A percentile compares a stretch with the other conserved stretches of the same genome.
Evolutionary conservation across 2,113 vertebrate species (phyloP).

Genomic region (Engraulis encrasicolus): DNA sequence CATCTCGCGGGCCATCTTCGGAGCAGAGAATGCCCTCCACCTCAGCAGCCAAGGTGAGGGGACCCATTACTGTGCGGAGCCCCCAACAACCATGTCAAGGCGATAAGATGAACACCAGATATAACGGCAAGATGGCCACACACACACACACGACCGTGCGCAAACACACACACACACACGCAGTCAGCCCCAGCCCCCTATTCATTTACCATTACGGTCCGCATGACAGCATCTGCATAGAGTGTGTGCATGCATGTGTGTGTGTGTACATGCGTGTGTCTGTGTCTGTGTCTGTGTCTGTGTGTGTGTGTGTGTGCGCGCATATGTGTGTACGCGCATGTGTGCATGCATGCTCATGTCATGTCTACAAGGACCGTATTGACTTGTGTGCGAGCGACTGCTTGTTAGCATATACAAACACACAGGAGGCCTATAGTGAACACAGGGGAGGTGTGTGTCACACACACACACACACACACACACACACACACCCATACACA

Average conservation of each 20-base stretch:
- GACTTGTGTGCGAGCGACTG: too few species aligned
- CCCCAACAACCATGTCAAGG: slow-evolving; percentile 65
- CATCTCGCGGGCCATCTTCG: background rate
- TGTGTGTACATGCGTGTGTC: background rate
- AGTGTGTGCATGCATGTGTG: slow-evolving; percentile 24
- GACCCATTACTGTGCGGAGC: slow-evolving; percentile 64
- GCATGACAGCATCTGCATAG: slow-evolving; percentile 58
- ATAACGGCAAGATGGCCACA: slow-evolving; percentile 52
- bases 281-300: background rate
- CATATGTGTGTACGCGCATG: too few species aligned
- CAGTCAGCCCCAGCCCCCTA: too few species aligned
- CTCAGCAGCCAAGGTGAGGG: slow-evolving; percentile 71
- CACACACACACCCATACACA: too few species aligned
- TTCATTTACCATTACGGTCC: slow-evolving; percentile 63
- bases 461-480: too few species aligned
- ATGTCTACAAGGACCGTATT: too few species aligned
- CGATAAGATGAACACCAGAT: slow-evolving; percentile 49
- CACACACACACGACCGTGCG: too few species aligned
- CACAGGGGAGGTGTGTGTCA: background rate
- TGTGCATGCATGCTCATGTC: too few species aligned
- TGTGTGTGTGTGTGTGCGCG: too few species aligned
- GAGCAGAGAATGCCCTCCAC: slow-evolving; percentile 63
- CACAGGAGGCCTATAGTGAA: background rate
- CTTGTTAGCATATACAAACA: too few species aligned
- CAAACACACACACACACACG: too few species aligned